Percentiles rank a stretch among this genome's conserved stretches.
Evolutionary conservation across 37 sponge, comb jelly and placozoan genomes (phyloP).

Genomic region (Spongia lamella): DNA sequence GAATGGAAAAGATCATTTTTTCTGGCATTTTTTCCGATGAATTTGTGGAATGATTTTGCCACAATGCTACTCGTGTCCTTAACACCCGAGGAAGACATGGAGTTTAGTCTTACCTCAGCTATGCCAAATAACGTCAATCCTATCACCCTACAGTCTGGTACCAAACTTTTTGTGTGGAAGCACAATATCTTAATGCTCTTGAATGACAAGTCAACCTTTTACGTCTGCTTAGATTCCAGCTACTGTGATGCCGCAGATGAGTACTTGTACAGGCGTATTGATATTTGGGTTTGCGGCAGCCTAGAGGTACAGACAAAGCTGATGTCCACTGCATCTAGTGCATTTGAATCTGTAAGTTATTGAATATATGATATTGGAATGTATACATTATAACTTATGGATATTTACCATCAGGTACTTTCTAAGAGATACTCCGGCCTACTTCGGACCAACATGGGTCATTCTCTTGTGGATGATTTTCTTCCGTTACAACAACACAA

Average conservation of each 20-base stretch:
- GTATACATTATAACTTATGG: not conserved
- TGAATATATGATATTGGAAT: not conserved
- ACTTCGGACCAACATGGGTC: constrained; percentile 1
- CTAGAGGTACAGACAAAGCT: constrained; percentile 27
- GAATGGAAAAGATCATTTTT: constrained; percentile 42
- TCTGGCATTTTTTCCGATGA: constrained; percentile 32
- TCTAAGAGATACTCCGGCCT: constrained; percentile 34
- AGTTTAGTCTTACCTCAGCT: not conserved
- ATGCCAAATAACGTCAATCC: constrained; percentile 3
- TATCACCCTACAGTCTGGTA: not conserved
- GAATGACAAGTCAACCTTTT: constrained; percentile 25
- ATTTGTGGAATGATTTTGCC: constrained; percentile 30
- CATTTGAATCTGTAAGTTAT: constrained; percentile 45
- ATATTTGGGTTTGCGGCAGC: constrained; percentile 7
- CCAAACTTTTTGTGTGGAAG: constrained; percentile 42
- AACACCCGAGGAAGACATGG: not conserved
- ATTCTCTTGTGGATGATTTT: constrained; percentile 36
- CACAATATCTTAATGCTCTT: constrained; percentile 26
- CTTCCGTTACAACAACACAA: not conserved
- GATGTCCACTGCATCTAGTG: constrained; percentile 28
- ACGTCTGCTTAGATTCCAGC: constrained; percentile 17
- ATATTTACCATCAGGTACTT: constrained; percentile 24
- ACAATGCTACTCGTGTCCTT: constrained; percentile 17
- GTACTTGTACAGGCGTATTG: constrained; percentile 48
- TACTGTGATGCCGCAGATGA: constrained; percentile 28